These are phyloP conservation scores for Cyprinus carpio DNA, from an alignment of 2,113 vertebrate genomes.

Conservation along the genomic window DNA sequence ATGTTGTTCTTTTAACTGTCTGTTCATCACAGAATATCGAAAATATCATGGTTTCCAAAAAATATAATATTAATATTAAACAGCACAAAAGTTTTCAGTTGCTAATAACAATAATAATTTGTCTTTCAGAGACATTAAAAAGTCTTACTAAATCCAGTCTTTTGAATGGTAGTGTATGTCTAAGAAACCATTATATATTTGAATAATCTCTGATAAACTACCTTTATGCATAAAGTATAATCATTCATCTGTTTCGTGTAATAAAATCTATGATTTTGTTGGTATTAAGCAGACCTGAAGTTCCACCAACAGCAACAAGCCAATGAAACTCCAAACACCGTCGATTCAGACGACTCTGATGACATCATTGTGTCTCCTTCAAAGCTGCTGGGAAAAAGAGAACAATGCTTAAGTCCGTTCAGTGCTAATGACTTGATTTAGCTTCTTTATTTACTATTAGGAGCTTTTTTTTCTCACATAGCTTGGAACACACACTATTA, in stretches of 20 bases:
- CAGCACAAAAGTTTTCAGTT: too few species aligned
- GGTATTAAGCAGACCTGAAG: background rate
- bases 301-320: slow-evolving; percentile 12
- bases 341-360: slow-evolving; percentile 84
- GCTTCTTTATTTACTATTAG: background rate
- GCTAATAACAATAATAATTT: too few species aligned
- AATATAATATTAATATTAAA: too few species aligned
- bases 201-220: background rate
- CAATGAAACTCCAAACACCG: slow-evolving; percentile 49
- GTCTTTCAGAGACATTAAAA: too few species aligned
- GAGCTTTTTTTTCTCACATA: background rate
- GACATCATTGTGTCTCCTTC: slow-evolving; percentile 78
- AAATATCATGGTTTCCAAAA: too few species aligned
- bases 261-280: background rate
- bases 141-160: too few species aligned
- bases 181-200: background rate
- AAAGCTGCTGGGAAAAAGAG: slow-evolving; percentile 70
- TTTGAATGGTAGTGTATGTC: background rate
- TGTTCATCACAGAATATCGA: too few species aligned
- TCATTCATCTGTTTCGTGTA: background rate
- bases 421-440: slow-evolving; percentile 7
- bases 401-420: slow-evolving; percentile 47
- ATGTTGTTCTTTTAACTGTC: too few species aligned
- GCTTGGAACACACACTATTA: background rate
- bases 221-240: background rate